Base-by-base conservation (phyloP, 2,797 vertebrate species). In the Kryptopterus vitreolus region DNA sequence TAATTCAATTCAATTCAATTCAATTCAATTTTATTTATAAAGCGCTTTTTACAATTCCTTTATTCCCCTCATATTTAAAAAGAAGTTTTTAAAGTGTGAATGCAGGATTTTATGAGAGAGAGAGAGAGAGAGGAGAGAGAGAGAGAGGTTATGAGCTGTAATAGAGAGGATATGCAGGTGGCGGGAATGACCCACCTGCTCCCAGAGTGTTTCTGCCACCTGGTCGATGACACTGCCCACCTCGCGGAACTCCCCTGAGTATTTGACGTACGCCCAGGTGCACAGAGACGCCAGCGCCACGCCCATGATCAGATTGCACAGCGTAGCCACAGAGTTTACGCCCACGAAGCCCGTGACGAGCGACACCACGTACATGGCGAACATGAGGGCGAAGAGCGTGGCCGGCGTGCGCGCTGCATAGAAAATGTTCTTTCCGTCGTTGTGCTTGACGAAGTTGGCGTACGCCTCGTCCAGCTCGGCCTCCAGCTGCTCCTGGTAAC, bases 381-480 rank as follows among this genome's bases (percentile, higher is more conserved):
- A 97, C 96, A 98, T 98, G 89, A 99, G 94, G 0, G 94, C 96
- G 71, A 99, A 98, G 0, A 99, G 95, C 0, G 96, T 97, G 88
- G 98, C 97, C 3, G 98, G 98, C 0, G 98, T 98, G 75, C 97
- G 97, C 0, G 97, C 97, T 58, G 97, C 95, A 68, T 96, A 96
- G 90, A 99, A 99, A 93, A 99, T 98, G 92, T 99, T 99, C 92
- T 99, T 99, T 92, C 98, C 93, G 73, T 99, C 96, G 0, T 99
- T 99, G 95, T 99, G 96, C 92, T 97, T 98, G 89, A 95, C 88
- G 88, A 98, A 98, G 92, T 92, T 98, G 93, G 87, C 89, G 92
- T 93, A 99, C 90, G 93, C 89, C 90, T 96, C 95, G 0, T 97
- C 95, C 1, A 99, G 93, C 91, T 98, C 96, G 0, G 87, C 81